A percentile compares a stretch with the other conserved stretches of the same genome.
phyloP scores from a whole-genome alignment of 2,113 vertebrate genomes.

The Dicrurus megarhynchus region DNA sequence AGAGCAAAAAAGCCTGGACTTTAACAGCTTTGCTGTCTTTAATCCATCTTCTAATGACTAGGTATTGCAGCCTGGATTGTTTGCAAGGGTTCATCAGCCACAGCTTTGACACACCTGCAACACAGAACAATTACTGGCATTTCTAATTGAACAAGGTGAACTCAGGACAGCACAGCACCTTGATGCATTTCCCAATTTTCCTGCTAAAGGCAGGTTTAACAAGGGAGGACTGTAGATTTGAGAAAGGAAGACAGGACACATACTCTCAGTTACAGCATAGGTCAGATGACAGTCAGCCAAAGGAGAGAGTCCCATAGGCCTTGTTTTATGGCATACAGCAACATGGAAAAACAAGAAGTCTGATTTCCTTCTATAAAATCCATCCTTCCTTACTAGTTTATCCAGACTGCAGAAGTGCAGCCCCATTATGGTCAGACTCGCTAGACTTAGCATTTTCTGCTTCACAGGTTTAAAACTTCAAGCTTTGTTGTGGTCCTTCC shows the following conservation, averaged over 20 bases:
- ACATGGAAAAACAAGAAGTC: background rate
- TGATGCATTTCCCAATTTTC: background rate
- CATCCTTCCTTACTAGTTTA: background rate
- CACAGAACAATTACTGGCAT: background rate
- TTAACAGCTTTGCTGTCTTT: conserved; percentile 6
- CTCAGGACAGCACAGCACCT: background rate
- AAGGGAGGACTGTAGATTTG: background rate
- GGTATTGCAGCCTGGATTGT: background rate
- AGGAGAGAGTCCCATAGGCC: background rate
- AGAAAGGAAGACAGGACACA: background rate
- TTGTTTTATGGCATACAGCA: background rate
- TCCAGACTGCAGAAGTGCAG: background rate
- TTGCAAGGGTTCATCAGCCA: background rate
- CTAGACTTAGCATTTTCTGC: background rate
- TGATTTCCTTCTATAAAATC: background rate
- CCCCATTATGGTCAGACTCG: background rate
- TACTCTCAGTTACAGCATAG: background rate
- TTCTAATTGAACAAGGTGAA: background rate
- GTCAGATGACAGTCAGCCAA: background rate
- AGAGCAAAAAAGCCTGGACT: background rate
- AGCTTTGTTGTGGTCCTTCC: background rate
- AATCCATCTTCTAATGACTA: conserved; percentile 32
- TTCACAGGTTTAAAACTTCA: background rate
- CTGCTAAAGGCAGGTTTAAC: background rate
- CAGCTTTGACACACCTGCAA: background rate